phyloP scores from a whole-genome alignment of 2,113 vertebrate species.

The Mus musculus region DNA sequence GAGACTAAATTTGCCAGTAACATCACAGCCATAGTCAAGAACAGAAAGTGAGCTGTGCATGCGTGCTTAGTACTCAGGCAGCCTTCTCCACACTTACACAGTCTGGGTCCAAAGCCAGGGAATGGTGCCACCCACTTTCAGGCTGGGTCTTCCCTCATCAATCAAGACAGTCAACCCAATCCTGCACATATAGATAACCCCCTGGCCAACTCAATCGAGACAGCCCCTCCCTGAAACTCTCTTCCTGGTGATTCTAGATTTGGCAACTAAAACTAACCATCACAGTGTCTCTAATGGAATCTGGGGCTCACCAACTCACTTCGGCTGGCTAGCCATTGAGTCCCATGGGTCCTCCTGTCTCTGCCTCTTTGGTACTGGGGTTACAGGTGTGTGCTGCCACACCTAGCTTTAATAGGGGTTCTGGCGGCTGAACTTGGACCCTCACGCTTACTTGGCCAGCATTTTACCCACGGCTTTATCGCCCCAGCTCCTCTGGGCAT shows the following conservation, averaged over 20 bases:
- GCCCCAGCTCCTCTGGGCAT: background rate
- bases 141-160: background rate
- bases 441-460: background rate
- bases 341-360: background rate
- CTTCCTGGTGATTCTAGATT: background rate
- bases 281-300: background rate
- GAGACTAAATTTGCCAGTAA: background rate
- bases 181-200: background rate
- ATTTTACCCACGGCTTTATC: background rate
- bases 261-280: background rate
- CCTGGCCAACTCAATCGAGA: background rate
- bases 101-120: background rate
- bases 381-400: background rate
- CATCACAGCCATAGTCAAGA: background rate
- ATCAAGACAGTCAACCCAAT: background rate
- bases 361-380: background rate
- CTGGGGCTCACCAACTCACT: background rate
- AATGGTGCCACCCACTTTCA: no score
- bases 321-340: background rate
- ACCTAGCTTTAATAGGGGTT: background rate
- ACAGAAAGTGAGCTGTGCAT: accelerated
- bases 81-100: no score
- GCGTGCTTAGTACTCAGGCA: background rate
- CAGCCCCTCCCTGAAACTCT: background rate
- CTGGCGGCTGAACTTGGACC: background rate